These are phyloP conservation scores for Limonius californicus DNA, from an alignment of 1,140 invertebrate genomes.

Conservation along the genomic window DNA sequence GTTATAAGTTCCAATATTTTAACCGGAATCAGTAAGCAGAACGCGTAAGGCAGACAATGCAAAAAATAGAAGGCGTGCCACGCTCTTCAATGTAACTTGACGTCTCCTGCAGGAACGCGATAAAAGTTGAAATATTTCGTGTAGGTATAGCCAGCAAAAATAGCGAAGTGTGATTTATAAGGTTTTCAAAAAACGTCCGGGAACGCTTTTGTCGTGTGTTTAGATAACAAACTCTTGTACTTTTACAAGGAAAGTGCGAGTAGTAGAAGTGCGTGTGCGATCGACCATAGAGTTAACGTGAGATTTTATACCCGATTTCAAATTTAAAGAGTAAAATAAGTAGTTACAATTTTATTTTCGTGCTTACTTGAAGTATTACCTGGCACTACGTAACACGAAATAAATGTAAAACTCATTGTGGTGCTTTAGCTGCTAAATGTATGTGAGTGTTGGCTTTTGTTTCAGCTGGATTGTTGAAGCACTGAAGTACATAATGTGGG, in stretches of 20 bases:
- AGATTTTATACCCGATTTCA: neutral
- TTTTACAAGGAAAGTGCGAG: neutral
- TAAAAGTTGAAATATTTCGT: conserved; percentile 14
- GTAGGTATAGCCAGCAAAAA: conserved; percentile 4
- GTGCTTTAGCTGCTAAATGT: neutral
- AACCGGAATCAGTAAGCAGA: neutral
- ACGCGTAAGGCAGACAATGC: neutral
- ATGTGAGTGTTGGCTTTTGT: no score
- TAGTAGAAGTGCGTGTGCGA: neutral
- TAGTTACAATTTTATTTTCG: neutral
- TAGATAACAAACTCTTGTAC: conserved; percentile 1
- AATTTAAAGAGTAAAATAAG: conserved; percentile 2
- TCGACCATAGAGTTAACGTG: neutral
- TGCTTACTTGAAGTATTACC: neutral
- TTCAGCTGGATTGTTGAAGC: no score
- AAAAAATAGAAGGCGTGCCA: conserved; percentile 8
- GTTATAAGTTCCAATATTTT: neutral
- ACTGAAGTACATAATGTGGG: neutral
- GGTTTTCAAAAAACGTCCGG: neutral
- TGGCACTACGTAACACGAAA: neutral
- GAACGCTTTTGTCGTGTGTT: conserved; percentile 1
- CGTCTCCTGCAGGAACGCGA: conserved; percentile 9
- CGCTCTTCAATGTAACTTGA: conserved; percentile 9
- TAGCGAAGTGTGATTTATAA: conserved; percentile 13
- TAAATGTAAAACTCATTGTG: neutral